phyloP scores from a whole-genome alignment of 2,113 vertebrate species.

The Spermophilus dauricus region DNA sequence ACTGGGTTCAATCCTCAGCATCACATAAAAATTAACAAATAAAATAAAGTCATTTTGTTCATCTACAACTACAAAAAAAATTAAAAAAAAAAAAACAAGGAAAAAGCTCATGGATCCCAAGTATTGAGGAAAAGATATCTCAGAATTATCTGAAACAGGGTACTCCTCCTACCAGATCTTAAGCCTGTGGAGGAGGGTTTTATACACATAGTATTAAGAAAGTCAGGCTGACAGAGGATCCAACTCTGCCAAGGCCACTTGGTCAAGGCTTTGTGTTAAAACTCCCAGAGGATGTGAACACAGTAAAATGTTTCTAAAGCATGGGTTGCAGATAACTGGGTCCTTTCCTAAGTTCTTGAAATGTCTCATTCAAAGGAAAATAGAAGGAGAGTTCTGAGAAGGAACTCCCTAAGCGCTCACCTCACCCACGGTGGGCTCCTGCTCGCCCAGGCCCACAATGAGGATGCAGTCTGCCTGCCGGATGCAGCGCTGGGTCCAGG shows the following conservation, averaged over 20 bases:
- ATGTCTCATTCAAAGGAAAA: background rate
- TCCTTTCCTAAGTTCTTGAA: background rate
- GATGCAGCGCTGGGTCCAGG: conserved; percentile 97
- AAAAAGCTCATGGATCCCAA: background rate
- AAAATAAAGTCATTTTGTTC: too few species aligned
- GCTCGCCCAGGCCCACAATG: conserved; percentile 96
- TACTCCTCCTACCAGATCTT: background rate
- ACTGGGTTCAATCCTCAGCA: too few species aligned
- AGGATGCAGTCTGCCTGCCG: conserved; percentile 97
- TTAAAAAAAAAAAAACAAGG: background rate
- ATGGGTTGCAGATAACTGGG: background rate
- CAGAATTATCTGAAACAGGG: background rate
- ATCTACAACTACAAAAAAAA: too few species aligned
- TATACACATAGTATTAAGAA: fast-evolving
- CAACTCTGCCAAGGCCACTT: background rate
- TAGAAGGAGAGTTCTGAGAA: background rate
- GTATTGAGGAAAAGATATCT: background rate
- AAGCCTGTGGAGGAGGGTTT: background rate
- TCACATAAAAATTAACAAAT: too few species aligned
- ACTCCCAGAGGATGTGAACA: fast-evolving
- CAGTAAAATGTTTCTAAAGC: background rate
- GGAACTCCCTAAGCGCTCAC: conserved; percentile 82
- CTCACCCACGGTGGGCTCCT: conserved; percentile 96
- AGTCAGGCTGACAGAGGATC: too few species aligned
- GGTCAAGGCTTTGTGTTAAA: background rate